Percentiles rank a stretch among this genome's conserved stretches.
phyloP scores from a whole-genome alignment of 2,113 vertebrate species.

The Tympanuchus pallidicinctus region DNA sequence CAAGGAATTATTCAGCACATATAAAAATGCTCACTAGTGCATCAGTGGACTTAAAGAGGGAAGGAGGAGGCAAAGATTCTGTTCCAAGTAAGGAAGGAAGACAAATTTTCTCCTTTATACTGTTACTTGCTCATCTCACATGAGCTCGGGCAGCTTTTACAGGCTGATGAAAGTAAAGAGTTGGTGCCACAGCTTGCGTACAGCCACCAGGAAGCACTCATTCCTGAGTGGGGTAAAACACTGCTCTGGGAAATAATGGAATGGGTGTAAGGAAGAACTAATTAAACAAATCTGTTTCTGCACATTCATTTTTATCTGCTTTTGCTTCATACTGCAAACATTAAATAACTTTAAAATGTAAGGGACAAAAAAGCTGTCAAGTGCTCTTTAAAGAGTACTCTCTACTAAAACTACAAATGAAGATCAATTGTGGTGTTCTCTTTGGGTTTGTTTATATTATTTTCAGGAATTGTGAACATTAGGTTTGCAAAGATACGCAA shows the following conservation, averaged over 20 bases:
- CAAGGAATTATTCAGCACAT: neutral
- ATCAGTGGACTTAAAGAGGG: neutral
- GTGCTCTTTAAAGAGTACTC: neutral
- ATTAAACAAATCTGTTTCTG: constrained; percentile 21
- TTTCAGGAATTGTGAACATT: neutral
- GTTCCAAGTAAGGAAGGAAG: neutral
- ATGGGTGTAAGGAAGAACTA: constrained; percentile 4
- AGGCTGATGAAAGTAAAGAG: neutral
- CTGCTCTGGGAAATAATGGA: constrained; percentile 8
- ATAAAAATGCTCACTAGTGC: neutral
- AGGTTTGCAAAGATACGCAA: neutral
- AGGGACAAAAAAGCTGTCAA: neutral
- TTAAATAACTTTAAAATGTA: neutral
- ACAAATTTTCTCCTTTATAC: neutral
- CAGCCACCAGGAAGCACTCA: constrained; percentile 31
- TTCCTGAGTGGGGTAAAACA: neutral
- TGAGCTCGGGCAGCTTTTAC: fast-evolving
- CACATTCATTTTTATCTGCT: neutral
- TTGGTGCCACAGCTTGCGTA: neutral
- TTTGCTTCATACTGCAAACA: neutral
- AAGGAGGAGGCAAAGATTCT: neutral
- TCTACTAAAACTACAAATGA: neutral
- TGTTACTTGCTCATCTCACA: neutral
- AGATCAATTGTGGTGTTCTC: neutral
- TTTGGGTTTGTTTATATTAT: neutral